Conservation (phyloP, 1,140 invertebrate genomes). For the Drosophila obscura region DNA sequence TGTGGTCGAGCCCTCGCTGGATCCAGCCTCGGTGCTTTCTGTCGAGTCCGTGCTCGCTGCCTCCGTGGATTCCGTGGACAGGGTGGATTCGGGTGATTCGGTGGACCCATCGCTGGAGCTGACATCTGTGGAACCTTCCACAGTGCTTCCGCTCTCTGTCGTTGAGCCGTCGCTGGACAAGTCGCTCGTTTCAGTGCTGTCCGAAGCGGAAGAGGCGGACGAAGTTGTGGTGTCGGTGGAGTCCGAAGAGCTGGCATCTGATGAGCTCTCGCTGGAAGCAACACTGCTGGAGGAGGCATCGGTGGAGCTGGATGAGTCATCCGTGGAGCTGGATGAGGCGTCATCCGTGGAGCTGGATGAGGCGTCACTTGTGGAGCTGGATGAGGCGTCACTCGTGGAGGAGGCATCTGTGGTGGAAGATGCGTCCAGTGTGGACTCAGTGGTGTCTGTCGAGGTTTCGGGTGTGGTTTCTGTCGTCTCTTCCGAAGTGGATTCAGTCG, state of each 20-base stretch:
- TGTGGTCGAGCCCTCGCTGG: conserved; percentile 47
- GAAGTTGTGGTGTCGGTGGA: no score
- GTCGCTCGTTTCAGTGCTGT: not conserved
- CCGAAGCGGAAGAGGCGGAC: conserved; percentile 14
- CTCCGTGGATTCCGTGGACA: conserved; percentile 19
- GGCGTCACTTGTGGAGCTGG: conserved; percentile 5
- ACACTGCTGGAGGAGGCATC: conserved; percentile 12
- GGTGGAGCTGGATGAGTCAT: conserved; percentile 19
- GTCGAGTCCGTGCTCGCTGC: conserved; percentile 34
- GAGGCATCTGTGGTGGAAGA: conserved; percentile 20
- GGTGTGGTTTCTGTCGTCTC: conserved; percentile 47
- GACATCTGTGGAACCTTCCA: conserved; percentile 15
- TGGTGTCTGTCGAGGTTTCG: conserved; percentile 44
- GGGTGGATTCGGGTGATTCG: conserved; percentile 3
- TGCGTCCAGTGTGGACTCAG: conserved; percentile 32
- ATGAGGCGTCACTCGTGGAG: conserved; percentile 18
- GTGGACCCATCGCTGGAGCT: conserved; percentile 23
- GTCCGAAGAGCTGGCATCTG: not conserved
- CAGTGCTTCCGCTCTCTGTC: conserved; percentile 22
- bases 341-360: no score
- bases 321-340: conserved; percentile 3
- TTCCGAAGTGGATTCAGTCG: conserved; percentile 49
- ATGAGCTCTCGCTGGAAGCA: conserved; percentile 8
- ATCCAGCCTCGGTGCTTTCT: conserved; percentile 35
- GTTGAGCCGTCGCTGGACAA: conserved; percentile 35